Evolutionary conservation across 2,888 invertebrate species (phyloP).

Genomic region (Epsilonema sp.): DNA sequence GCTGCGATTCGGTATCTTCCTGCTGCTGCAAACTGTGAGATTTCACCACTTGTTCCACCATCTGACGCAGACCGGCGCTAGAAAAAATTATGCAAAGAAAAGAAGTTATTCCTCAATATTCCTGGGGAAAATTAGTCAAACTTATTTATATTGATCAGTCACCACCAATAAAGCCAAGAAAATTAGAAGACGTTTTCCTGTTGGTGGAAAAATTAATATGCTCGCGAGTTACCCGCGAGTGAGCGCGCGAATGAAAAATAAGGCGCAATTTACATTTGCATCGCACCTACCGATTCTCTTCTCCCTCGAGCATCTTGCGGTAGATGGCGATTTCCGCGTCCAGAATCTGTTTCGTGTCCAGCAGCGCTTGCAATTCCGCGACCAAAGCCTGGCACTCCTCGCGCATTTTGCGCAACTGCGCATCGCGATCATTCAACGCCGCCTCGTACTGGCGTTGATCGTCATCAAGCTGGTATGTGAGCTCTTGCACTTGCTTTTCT

Average conservation of each 20-base stretch:
- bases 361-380: slow-evolving; percentile 25
- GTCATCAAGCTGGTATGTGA: slow-evolving; percentile 34
- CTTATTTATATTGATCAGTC: too few relatives aligned
- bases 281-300: slow-evolving; percentile 34
- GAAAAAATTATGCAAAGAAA: slow-evolving; percentile 1
- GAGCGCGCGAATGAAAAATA: too few relatives aligned
- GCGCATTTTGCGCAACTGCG: slow-evolving; percentile 29
- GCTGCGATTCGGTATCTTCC: slow-evolving; percentile 23
- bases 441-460: slow-evolving; percentile 34
- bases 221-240: too few relatives aligned
- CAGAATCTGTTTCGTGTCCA: slow-evolving; percentile 37
- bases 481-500: slow-evolving; percentile 35
- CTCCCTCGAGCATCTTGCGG: slow-evolving; percentile 38
- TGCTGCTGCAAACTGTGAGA: slow-evolving; percentile 23
- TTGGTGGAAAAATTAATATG: too few relatives aligned
- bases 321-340: slow-evolving; percentile 40
- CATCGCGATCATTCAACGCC: slow-evolving; percentile 29
- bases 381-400: slow-evolving; percentile 22
- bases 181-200: too few relatives aligned
- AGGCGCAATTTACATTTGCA: too few relatives aligned
- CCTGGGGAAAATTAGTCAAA: too few relatives aligned
- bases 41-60: slow-evolving; percentile 29
- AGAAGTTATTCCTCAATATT: too few relatives aligned
- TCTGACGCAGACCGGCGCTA: slow-evolving; percentile 26
- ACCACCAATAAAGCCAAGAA: too few relatives aligned